A percentile compares a stretch with the other conserved stretches of the same genome.
Evolutionary conservation across 2,797 vertebrate genomes (phyloP).

Genomic region (Hoplostethus atlanticus): DNA sequence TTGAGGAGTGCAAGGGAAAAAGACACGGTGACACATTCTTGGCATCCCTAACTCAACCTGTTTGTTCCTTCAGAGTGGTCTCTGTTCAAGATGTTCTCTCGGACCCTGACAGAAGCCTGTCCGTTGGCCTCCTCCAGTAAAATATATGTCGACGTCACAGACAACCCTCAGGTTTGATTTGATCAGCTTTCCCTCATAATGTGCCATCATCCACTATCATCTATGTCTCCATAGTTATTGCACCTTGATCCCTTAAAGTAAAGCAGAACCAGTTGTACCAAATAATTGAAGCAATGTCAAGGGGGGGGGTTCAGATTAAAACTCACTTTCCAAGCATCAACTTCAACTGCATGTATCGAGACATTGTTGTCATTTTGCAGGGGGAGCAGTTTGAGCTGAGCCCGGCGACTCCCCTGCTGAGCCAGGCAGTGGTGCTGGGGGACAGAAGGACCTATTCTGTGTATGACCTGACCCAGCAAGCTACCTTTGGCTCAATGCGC

Average conservation of each 20-base stretch:
- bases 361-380: constrained; percentile 74
- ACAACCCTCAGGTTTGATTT: constrained; percentile 87
- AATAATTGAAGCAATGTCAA: neutral
- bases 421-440: constrained; percentile 90
- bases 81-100: constrained; percentile 97
- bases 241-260: neutral
- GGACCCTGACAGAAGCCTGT: constrained; percentile 94
- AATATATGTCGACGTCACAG: constrained; percentile 93
- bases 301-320: neutral
- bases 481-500: constrained; percentile 87
- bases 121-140: constrained; percentile 95
- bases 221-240: neutral
- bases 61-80: constrained; percentile 91
- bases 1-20: neutral
- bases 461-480: constrained; percentile 90
- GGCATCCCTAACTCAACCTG: neutral
- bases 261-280: neutral
- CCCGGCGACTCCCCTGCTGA: constrained; percentile 84
- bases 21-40: neutral
- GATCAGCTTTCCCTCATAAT: neutral
- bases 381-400: constrained; percentile 91
- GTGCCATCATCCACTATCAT: neutral
- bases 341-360: too few relatives aligned
- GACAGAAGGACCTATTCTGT: constrained; percentile 90
- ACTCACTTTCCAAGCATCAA: neutral